Conservation (phyloP, 2,113 vertebrate species). For the Pelvicachromis taeniatus region DNA sequence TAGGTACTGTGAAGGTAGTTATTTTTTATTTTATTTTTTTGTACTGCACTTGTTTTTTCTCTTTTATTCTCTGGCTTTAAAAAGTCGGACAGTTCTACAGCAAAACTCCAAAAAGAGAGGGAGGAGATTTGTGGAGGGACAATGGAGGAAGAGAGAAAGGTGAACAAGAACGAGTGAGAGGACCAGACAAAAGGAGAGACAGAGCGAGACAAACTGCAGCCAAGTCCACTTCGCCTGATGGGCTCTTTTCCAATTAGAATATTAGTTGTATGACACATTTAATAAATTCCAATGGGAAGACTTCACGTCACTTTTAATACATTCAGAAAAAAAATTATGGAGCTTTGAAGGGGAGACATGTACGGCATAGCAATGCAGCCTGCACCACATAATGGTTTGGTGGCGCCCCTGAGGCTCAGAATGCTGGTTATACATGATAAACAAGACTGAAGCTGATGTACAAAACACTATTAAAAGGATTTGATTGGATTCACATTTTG, state of each 20-base stretch:
- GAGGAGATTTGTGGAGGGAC: background rate
- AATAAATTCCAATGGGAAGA: background rate
- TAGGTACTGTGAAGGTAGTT: background rate
- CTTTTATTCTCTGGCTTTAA: background rate
- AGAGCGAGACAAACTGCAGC: background rate
- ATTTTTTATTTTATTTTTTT: background rate
- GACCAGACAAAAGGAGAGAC: background rate
- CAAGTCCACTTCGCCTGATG: background rate
- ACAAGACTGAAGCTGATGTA: background rate
- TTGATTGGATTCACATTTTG: background rate
- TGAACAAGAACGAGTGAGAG: background rate
- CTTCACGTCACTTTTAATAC: background rate
- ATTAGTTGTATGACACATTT: background rate
- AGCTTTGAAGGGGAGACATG: background rate
- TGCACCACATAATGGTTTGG: background rate
- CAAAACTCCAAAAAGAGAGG: background rate
- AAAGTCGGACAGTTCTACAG: slow-evolving; percentile 17
- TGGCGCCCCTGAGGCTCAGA: background rate
- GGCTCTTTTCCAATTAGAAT: slow-evolving; percentile 7
- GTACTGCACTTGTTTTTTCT: background rate
- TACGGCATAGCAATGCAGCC: background rate
- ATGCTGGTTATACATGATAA: background rate
- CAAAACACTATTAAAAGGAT: background rate
- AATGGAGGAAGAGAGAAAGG: background rate
- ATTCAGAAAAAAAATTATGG: background rate